These are phyloP conservation scores for Hafferia zeledoni DNA, from an alignment of 2,797 vertebrate genomes.

Conservation along the genomic window DNA sequence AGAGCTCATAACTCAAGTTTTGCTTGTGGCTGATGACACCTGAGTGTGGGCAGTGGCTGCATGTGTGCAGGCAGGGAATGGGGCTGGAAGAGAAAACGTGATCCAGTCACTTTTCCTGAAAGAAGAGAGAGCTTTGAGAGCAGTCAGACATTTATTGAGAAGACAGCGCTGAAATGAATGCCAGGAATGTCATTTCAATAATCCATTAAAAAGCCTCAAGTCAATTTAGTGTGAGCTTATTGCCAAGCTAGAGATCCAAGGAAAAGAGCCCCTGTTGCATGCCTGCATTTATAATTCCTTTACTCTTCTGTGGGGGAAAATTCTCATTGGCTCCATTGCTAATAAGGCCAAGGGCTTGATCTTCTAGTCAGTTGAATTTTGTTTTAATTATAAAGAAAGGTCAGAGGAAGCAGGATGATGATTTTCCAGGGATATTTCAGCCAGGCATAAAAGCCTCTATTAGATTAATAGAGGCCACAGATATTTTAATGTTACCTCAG, in stretches of 20 bases:
- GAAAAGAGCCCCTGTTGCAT: neutral
- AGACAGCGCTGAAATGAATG: neutral
- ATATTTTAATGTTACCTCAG: slow-evolving; percentile 62
- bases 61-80: neutral
- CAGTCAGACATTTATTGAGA: neutral
- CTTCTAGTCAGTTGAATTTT: slow-evolving; percentile 9
- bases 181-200: slow-evolving; percentile 14
- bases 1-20: neutral
- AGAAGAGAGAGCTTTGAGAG: neutral
- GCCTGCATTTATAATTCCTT: slow-evolving; percentile 3
- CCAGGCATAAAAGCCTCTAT: neutral
- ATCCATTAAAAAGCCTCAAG: slow-evolving; percentile 1
- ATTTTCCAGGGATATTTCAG: neutral
- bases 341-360: neutral
- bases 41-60: neutral
- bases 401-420: neutral
- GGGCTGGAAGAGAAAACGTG: neutral
- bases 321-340: neutral
- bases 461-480: neutral
- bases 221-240: neutral
- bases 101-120: neutral
- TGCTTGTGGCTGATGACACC: neutral
- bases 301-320: neutral
- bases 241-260: slow-evolving; percentile 13
- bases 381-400: slow-evolving; percentile 10